phyloP scores from a whole-genome alignment of 2,888 invertebrate genomes.

The Ommatoiulus sabulosus region DNA sequence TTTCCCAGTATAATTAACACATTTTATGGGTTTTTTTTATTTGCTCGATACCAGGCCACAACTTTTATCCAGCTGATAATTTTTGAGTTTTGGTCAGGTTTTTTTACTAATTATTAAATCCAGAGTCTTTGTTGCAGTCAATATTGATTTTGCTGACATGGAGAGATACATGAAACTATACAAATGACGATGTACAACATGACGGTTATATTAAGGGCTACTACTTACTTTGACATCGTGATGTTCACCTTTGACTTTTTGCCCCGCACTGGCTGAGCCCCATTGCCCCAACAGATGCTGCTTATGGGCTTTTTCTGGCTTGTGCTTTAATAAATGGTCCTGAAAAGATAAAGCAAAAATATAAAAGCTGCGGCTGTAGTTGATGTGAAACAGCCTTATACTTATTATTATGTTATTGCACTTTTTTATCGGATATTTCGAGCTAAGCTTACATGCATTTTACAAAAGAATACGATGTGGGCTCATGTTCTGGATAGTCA shows the following conservation, averaged over 20 bases:
- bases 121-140: not conserved
- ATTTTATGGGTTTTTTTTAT: not conserved
- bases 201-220: not conserved
- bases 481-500: no score
- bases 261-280: not conserved
- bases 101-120: not conserved
- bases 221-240: slow-evolving; percentile 56
- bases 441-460: no score
- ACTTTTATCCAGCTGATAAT: not conserved
- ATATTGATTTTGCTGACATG: not conserved
- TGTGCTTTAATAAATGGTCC: slow-evolving; percentile 48
- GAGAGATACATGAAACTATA: no score
- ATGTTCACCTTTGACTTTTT: slow-evolving; percentile 53
- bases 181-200: not conserved
- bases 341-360: not conserved
- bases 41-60: not conserved
- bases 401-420: not conserved
- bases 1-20: not conserved
- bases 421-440: no score
- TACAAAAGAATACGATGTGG: no score
- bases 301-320: slow-evolving; percentile 54
- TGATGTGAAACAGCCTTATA: not conserved
- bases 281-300: slow-evolving; percentile 51
- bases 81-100: not conserved
- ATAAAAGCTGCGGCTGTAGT: not conserved